phyloP scores from a whole-genome alignment of 2,888 invertebrate species.

The Nephrotoma appendiculata region DNA sequence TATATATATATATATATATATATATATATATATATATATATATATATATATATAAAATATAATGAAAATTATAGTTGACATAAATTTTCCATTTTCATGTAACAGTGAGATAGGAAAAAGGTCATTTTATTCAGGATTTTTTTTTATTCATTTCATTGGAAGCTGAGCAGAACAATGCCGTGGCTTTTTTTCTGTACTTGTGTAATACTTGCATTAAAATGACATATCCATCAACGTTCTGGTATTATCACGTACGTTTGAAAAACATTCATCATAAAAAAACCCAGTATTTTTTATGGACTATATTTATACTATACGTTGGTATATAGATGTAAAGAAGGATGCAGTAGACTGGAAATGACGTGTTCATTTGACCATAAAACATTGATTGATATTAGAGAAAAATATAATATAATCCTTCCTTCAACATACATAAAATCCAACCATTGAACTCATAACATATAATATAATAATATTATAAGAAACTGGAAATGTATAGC shows the following conservation, averaged over 20 bases:
- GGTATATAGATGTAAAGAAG: background rate
- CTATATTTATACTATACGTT: background rate
- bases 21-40: background rate
- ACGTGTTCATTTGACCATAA: conserved; percentile 6
- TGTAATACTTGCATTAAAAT: background rate
- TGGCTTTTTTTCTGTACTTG: background rate
- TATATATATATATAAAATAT: background rate
- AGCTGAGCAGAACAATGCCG: background rate
- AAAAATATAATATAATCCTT: background rate
- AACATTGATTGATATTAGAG: conserved; percentile 5
- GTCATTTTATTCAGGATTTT: background rate
- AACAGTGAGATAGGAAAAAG: background rate
- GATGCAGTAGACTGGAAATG: conserved; percentile 5
- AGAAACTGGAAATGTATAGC: background rate
- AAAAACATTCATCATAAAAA: background rate
- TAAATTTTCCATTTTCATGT: background rate
- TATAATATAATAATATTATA: background rate
- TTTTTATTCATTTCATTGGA: background rate
- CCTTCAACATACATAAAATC: background rate
- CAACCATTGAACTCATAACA: background rate
- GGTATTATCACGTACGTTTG: background rate
- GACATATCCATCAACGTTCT: background rate
- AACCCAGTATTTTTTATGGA: background rate
- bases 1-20: background rate
- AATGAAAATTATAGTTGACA: background rate